A percentile compares a stretch with the other conserved stretches of the same genome.
Conservation (phyloP, 2,113 vertebrate genomes). For the Boulengeromyrus knoepffleri region DNA sequence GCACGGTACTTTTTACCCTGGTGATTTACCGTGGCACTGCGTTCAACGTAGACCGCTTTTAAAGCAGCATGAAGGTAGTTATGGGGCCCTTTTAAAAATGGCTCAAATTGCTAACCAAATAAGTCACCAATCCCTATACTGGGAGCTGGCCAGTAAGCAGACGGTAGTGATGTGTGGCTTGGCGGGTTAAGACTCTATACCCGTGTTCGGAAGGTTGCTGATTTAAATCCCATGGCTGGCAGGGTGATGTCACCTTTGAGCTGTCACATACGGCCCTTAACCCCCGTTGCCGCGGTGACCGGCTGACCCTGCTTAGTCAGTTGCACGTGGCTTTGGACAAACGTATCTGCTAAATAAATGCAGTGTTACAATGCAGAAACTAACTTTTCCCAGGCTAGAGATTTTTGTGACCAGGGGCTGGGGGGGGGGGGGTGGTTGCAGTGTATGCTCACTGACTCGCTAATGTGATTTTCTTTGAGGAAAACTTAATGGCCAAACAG, state of each 20-base stretch:
- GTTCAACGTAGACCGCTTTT: conserved; percentile 17
- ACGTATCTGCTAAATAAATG: not conserved
- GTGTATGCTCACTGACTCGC: conserved; percentile 43
- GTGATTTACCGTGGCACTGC: conserved; percentile 23
- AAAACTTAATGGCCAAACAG: conserved; percentile 45
- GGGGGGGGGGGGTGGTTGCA: conserved; percentile 28
- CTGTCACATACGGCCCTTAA: not conserved
- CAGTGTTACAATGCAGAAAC: not conserved
- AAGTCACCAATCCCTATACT: not conserved
- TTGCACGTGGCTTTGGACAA: not conserved
- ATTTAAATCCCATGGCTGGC: not conserved
- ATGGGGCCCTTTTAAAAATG: conserved; percentile 22
- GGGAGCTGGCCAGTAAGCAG: not conserved
- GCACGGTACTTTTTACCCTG: not conserved
- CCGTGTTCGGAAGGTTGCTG: not conserved
- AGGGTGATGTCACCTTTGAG: not conserved
- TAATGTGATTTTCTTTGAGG: conserved; percentile 52
- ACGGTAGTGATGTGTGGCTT: not conserved
- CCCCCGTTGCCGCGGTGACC: not conserved
- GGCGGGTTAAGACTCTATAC: not conserved
- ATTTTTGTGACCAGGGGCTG: conserved; percentile 36
- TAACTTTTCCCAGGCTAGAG: conserved; percentile 19
- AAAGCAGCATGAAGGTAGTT: conserved; percentile 32
- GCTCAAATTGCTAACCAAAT: conserved; percentile 24
- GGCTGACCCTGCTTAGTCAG: not conserved